phyloP scores from a whole-genome alignment of 2,888 invertebrate genomes.

The Leptogaster cylindrica region DNA sequence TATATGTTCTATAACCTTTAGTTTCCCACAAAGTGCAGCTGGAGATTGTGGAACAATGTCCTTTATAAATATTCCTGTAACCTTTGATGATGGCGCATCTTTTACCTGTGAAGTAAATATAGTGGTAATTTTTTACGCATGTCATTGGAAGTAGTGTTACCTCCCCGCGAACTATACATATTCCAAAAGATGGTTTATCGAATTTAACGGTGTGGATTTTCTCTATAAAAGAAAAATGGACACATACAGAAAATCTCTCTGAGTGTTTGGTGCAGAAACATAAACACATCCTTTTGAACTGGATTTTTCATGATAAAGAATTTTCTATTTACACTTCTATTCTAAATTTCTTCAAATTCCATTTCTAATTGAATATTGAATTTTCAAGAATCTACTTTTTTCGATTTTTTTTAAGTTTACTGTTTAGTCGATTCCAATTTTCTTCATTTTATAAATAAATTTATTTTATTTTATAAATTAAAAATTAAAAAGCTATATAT shows the following conservation, averaged over 20 bases:
- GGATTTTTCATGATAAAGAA: not conserved
- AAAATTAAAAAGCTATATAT: no score
- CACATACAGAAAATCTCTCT: no score
- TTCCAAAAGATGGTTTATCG: constrained; percentile 75
- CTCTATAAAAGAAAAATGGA: constrained; percentile 31
- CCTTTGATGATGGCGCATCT: constrained; percentile 68
- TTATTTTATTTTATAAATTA: no score
- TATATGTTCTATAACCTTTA: constrained; percentile 82
- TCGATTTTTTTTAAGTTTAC: no score
- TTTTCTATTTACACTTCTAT: not conserved
- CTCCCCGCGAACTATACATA: constrained; percentile 96
- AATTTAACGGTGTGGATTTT: constrained; percentile 28
- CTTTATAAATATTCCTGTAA: constrained; percentile 97
- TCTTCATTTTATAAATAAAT: no score
- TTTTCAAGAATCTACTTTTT: no score
- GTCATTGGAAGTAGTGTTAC: constrained; percentile 61
- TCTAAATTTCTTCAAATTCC: no score
- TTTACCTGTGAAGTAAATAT: constrained; percentile 56
- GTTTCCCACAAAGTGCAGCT: constrained; percentile 85
- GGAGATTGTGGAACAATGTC: constrained; percentile 94
- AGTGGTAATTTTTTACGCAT: not conserved
- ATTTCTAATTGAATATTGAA: no score
- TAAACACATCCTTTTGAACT: no score
- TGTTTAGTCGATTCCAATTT: no score
- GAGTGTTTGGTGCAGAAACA: no score